Conservation (phyloP, 2,113 vertebrate genomes). For the Carollia perspicillata region DNA sequence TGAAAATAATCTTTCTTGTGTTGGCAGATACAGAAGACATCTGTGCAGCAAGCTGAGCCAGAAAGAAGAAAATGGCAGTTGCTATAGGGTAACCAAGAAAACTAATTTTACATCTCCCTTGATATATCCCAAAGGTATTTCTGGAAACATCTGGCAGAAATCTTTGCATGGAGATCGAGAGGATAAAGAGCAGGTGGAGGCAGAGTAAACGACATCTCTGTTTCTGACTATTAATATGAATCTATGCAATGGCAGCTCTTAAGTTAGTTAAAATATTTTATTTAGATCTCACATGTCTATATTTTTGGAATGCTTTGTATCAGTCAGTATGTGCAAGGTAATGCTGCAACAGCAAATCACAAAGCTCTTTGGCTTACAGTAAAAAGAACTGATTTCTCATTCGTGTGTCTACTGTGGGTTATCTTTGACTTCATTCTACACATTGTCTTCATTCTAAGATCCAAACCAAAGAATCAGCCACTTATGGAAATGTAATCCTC, state of each 20-base stretch:
- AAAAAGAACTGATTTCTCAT: neutral
- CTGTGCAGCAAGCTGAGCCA: constrained; percentile 61
- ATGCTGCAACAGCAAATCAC: neutral
- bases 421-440: neutral
- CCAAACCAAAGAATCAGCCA: neutral
- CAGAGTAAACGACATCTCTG: neutral
- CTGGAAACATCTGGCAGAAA: constrained; percentile 11
- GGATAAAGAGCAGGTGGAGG: neutral
- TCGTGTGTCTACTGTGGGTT: neutral
- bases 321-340: neutral
- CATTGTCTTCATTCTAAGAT: neutral
- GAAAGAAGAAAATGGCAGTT: constrained; percentile 22
- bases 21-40: constrained; percentile 63
- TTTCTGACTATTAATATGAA: constrained; percentile 28
- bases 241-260: neutral
- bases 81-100: constrained; percentile 13
- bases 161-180: neutral
- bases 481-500: neutral
- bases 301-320: neutral
- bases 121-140: neutral
- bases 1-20: constrained; percentile 57
- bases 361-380: neutral
- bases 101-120: neutral
- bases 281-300: neutral
- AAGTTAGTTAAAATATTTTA: neutral